Percentiles rank a stretch among this genome's conserved stretches.
Conservation (phyloP, 2,113 vertebrate genomes). For the Chaetura pelagica region DNA sequence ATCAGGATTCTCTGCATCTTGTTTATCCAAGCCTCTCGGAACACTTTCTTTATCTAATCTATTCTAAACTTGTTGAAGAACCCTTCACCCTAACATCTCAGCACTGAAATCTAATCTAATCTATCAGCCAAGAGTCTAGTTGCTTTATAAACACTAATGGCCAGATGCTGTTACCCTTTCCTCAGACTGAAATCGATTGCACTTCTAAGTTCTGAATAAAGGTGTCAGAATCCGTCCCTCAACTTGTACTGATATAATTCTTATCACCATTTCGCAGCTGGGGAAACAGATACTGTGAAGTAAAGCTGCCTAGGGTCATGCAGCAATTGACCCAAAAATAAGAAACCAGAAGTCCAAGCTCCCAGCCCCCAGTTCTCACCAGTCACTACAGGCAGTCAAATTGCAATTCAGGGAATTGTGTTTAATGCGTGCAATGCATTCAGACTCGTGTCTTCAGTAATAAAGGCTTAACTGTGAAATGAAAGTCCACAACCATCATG, state of each 20-base stretch:
- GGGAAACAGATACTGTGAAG: not conserved
- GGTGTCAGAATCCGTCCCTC: not conserved
- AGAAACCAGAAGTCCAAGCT: not conserved
- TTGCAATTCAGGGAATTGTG: not conserved
- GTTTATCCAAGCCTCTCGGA: conserved; percentile 31
- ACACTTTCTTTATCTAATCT: conserved; percentile 41
- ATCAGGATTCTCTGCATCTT: conserved; percentile 19
- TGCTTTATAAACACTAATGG: conserved; percentile 26
- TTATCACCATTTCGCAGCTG: not conserved
- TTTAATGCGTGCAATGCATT: not conserved
- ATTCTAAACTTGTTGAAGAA: not conserved
- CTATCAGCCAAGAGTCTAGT: conserved; percentile 5
- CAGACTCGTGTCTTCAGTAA: not conserved
- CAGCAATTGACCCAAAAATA: not conserved
- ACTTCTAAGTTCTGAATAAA: not conserved
- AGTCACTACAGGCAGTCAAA: not conserved
- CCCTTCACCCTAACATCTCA: conserved; percentile 10
- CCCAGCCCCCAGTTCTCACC: not conserved
- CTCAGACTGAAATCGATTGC: not conserved
- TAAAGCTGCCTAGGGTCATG: not conserved
- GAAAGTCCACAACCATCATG: conserved; percentile 2
- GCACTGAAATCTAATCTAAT: conserved; percentile 46
- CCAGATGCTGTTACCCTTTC: not conserved
- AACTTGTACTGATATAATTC: not conserved
- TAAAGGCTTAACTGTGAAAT: conserved; percentile 48